Base-by-base conservation (phyloP, 2,888 invertebrate genomes). In the Psococerastis gibbosa region DNA sequence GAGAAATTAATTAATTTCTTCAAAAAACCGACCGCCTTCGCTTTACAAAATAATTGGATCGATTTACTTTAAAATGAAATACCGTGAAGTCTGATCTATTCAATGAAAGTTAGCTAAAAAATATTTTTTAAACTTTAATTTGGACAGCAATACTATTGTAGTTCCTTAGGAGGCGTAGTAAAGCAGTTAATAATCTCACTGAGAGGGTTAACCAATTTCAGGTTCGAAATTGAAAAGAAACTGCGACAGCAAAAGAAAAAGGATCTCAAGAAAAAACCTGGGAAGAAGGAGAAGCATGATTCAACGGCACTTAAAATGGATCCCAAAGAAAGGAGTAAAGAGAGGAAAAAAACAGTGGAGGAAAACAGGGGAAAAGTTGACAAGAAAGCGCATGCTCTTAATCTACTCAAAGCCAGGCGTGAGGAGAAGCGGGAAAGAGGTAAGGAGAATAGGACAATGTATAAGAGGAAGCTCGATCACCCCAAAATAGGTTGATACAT, bases 141-240 rank as follows among this genome's bases (percentile, higher is more conserved):
- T n/a, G n/a, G n/a, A n/a, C n/a, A n/a, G n/a, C n/a, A n/a, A n/a
- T n/a, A n/a, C n/a, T n/a, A n/a, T n/a, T n/a, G n/a, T n/a, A n/a
- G n/a, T n/a, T n/a, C n/a, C n/a, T n/a, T n/a, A n/a, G n/a, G n/a
- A n/a, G n/a, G n/a, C n/a, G n/a, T n/a, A n/a, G n/a, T n/a, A n/a
- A n/a, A n/a, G n/a, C n/a, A n/a, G n/a, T n/a, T n/a, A n/a, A n/a
- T n/a, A n/a, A n/a, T n/a, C n/a, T n/a, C n/a, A n/a, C n/a, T n/a
- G n/a, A n/a, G n/a, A n/a, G n/a, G n/a, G n/a, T n/a, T n/a, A n/a
- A n/a, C n/a, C n/a, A n/a, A 49, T 55, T 56, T 42, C 49, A 73
- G 84, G 53, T 94, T 92, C 75, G 94, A 95, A 61, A 94, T 95
- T 46, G 92, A 95, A 57, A 79, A 91, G 47, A 94, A 94, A 58